Evolutionary conservation across 2,888 invertebrate species (phyloP).

Genomic region (Noctua janthina): DNA sequence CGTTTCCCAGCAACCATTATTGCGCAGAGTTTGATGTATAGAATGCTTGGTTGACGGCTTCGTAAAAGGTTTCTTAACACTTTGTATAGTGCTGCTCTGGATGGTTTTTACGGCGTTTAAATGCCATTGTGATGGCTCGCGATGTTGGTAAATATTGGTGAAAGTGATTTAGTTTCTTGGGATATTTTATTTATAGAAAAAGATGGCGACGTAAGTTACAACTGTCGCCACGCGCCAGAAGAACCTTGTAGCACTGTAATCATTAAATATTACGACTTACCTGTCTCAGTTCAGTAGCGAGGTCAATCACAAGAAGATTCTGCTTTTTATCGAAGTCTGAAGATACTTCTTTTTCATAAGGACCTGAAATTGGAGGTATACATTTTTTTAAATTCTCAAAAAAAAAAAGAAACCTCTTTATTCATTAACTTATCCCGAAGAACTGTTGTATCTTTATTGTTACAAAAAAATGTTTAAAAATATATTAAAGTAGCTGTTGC

Average conservation of each 20-base stretch:
- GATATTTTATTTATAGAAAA: neutral
- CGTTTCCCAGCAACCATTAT: no score
- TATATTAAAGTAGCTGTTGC: neutral
- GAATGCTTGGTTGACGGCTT: neutral
- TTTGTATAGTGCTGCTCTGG: no score
- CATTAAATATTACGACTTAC: constrained; percentile 71
- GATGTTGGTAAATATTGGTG: neutral
- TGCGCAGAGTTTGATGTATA: no score
- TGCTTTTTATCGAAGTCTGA: constrained; percentile 89
- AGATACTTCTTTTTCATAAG: constrained; percentile 90
- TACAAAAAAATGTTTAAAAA: neutral
- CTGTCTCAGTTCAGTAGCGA: constrained; percentile 92
- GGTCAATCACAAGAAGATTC: constrained; percentile 91
- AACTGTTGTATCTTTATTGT: neutral
- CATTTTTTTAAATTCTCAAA: neutral
- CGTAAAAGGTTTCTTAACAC: neutral
- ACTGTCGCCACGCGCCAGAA: neutral
- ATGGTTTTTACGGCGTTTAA: no score
- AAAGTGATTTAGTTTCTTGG: neutral
- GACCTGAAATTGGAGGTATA: constrained; percentile 81
- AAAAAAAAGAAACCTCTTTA: neutral
- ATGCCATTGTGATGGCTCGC: neutral
- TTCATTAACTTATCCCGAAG: neutral
- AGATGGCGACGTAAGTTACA: neutral
- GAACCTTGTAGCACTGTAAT: neutral